A percentile compares a stretch with the other conserved stretches of the same genome.
These are phyloP conservation scores for Hymenopus coronatus DNA, from an alignment of 2,888 invertebrate genomes.

Conservation along the genomic window DNA sequence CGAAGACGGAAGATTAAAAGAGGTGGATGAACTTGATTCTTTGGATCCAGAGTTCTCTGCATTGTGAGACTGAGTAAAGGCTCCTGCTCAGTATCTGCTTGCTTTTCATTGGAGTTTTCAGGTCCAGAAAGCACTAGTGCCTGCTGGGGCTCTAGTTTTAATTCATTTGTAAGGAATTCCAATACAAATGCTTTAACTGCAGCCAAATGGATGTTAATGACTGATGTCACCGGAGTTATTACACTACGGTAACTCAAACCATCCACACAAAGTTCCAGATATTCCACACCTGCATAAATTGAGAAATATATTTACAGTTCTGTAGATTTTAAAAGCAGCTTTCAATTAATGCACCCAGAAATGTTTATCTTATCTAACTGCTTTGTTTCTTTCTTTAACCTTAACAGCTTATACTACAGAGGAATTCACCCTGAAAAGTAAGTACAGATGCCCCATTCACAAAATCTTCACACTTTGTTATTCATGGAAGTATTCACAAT, in stretches of 20 bases:
- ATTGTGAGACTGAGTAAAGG: constrained; percentile 47
- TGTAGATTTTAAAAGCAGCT: too few species aligned
- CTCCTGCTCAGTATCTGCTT: constrained; percentile 38
- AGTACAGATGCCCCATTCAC: too few species aligned
- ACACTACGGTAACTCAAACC: constrained; percentile 43
- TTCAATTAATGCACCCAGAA: too few species aligned
- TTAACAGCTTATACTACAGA: too few species aligned
- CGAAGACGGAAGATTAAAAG: constrained; percentile 52
- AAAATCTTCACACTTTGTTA: too few species aligned
- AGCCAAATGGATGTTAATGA: constrained; percentile 34
- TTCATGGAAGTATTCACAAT: too few species aligned
- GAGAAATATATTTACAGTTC: too few species aligned
- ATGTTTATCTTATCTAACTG: too few species aligned
- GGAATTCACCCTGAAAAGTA: too few species aligned
- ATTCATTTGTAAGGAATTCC: constrained; percentile 38
- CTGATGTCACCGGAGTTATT: constrained; percentile 21
- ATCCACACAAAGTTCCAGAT: constrained; percentile 60
- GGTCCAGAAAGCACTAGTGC: constrained; percentile 57
- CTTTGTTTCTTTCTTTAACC: too few species aligned
- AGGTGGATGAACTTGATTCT: constrained; percentile 49
- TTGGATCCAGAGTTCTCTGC: constrained; percentile 49
- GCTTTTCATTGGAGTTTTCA: constrained; percentile 40
- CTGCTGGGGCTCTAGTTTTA: constrained; percentile 40
- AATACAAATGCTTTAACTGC: constrained; percentile 54
- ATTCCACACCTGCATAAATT: constrained; percentile 54